Evolutionary conservation across 2,113 vertebrate species (phyloP), one percentile per base, ranked within the genome.

Genomic region (Esox niger): DNA sequence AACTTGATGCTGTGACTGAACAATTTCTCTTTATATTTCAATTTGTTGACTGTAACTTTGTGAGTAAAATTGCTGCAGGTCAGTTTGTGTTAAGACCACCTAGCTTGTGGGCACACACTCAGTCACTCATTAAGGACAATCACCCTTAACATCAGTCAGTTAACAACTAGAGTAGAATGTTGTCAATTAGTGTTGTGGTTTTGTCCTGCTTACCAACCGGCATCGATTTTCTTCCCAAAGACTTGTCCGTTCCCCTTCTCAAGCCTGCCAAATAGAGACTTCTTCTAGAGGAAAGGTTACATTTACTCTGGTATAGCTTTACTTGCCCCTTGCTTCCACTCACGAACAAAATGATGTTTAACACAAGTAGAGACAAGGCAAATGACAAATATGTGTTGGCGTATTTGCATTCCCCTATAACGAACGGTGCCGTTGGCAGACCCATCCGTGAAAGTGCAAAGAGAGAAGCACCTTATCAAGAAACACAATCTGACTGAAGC

Each of bases 401-500:
- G n/a, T 52, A 52, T 52, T 52, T 21, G 21, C 21, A n/a, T 52
- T 27, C 13, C 47, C 62, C 70, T 1, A 13, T 2, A 20, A 32
- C 30, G 15, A 35, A 35, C n/a, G n/a, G 59, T 21, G 30, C 7
- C 58, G 2, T 32, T 15, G 9, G 30, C 20, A 9, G 5, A 30
- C 62, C 66, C 69, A 31, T 66, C 55, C 0, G 25, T 54, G 11
- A 6, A 30, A 17, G 29, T 6, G 20, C 10, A 10, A 43, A 35
- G 15, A 23, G 26, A 9, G 20, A 4, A 9, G 31, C n/a, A 4
- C 32, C 21, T n/a, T 35, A 26, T 26, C 4, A 31, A 38, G 55
- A 78, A 13, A 54, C 59, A 70, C 78, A 76, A 63, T 32, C 2
- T 23, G 27, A 35, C 47, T 2, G 13, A 38, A 30, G 58, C 35